Base-by-base conservation (phyloP, 2,888 invertebrate species). In the Carterocephalus palaemon region DNA sequence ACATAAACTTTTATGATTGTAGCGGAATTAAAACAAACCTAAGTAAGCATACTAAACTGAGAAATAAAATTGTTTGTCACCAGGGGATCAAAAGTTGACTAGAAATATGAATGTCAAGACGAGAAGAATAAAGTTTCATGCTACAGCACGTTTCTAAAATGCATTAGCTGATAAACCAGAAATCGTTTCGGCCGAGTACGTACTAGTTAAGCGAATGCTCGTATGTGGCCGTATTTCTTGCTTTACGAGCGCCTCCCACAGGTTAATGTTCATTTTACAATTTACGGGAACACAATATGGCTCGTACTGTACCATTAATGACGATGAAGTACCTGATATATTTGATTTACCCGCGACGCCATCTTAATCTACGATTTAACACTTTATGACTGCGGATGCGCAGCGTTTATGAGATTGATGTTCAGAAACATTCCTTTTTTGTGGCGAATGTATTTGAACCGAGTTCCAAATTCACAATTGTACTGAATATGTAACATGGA, bases 391-490 rank as follows among this genome's bases (percentile, higher is more conserved):
- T 29, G 4, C 22, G 3, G 28, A 34, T 16, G 20, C n/a, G 8
- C 2, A 10, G 9, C 4, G 60, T 63, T 56, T 61, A 61, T 53
- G 53, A 57, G 59, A 55, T 61, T 59, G n/a, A n/a, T n/a, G n/a
- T n/a, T n/a, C n/a, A n/a, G n/a, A n/a, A n/a, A n/a, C n/a, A n/a
- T n/a, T n/a, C n/a, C n/a, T n/a, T n/a, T n/a, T n/a, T n/a, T n/a
- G n/a, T n/a, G n/a, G n/a, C n/a, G n/a, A n/a, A n/a, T n/a, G n/a
- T n/a, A n/a, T n/a, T n/a, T n/a, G n/a, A n/a, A n/a, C n/a, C n/a
- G n/a, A n/a, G n/a, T n/a, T n/a, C n/a, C n/a, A n/a, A n/a, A n/a
- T n/a, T n/a, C n/a, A n/a, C n/a, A n/a, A n/a, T n/a, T n/a, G n/a
- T n/a, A n/a, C n/a, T n/a, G n/a, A n/a, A n/a, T n/a, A n/a, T n/a